Conservation (phyloP, 1,140 invertebrate species). For the Harlomillsia oculata region DNA sequence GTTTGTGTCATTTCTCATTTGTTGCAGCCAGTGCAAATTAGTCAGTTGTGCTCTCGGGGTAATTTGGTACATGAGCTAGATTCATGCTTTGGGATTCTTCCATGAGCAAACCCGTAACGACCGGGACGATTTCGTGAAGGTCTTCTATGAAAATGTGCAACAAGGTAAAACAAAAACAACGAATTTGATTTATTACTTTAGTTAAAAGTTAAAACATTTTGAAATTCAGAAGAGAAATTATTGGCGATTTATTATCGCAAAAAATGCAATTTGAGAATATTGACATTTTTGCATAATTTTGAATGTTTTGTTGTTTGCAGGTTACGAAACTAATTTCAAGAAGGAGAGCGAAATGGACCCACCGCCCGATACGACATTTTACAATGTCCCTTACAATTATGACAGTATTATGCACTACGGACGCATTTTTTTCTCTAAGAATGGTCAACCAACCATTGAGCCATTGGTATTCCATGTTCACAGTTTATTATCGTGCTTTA, state of each 20-base stretch:
- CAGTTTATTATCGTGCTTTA: not conserved
- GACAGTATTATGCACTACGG: constrained; percentile 24
- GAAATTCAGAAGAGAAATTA: too few species aligned
- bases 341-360: constrained; percentile 16
- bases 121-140: constrained; percentile 34
- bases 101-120: constrained; percentile 35
- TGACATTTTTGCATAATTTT: too few species aligned
- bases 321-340: constrained; percentile 18
- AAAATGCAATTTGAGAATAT: too few species aligned
- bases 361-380: not conserved
- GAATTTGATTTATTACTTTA: not conserved
- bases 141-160: constrained; percentile 37
- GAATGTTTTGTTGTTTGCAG: not conserved
- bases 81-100: constrained; percentile 32
- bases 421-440: constrained; percentile 15
- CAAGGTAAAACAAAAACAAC: constrained; percentile 1
- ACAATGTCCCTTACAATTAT: constrained; percentile 20
- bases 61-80: constrained; percentile 31
- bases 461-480: constrained; percentile 8
- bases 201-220: too few species aligned
- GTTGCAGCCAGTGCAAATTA: constrained; percentile 17
- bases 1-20: too few species aligned
- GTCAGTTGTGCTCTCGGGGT: constrained; percentile 14
- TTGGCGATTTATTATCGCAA: too few species aligned
- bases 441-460: constrained; percentile 10